These are phyloP conservation scores for Carassius gibelio DNA, from an alignment of 2,113 vertebrate species.

Conservation along the genomic window DNA sequence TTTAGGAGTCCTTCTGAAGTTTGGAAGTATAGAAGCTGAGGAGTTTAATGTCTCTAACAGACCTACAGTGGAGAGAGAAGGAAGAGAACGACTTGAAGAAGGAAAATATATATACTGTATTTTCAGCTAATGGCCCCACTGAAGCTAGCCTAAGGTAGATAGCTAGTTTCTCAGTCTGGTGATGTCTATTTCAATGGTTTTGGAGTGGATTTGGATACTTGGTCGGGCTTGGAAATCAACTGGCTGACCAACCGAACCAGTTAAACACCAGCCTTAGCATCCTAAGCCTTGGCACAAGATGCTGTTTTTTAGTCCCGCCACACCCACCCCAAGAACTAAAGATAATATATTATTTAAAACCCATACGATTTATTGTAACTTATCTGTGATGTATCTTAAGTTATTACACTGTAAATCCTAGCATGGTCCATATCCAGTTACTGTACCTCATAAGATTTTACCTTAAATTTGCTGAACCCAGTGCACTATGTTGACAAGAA, in stretches of 20 bases:
- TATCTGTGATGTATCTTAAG: not conserved
- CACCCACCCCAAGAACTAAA: no score
- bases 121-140: no score
- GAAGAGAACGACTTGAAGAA: not conserved
- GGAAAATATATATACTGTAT: no score
- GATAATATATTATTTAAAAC: not conserved
- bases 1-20: slow-evolving; percentile 35
- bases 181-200: not conserved
- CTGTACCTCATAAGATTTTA: no score
- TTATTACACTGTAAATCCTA: not conserved
- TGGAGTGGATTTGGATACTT: not conserved
- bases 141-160: not conserved
- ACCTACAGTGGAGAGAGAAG: slow-evolving; percentile 5
- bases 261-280: not conserved
- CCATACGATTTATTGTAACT: not conserved
- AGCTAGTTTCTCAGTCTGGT: not conserved
- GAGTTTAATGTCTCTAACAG: slow-evolving; percentile 25
- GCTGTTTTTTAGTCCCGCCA: not conserved
- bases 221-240: not conserved
- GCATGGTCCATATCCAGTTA: not conserved
- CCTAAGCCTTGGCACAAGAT: not conserved
- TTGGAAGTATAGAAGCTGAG: slow-evolving; percentile 5
- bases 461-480: not conserved
- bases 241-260: not conserved
- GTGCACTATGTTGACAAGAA: not conserved